Base-by-base conservation (phyloP, 2,113 vertebrate genomes). In the Myiopsitta monachus region DNA sequence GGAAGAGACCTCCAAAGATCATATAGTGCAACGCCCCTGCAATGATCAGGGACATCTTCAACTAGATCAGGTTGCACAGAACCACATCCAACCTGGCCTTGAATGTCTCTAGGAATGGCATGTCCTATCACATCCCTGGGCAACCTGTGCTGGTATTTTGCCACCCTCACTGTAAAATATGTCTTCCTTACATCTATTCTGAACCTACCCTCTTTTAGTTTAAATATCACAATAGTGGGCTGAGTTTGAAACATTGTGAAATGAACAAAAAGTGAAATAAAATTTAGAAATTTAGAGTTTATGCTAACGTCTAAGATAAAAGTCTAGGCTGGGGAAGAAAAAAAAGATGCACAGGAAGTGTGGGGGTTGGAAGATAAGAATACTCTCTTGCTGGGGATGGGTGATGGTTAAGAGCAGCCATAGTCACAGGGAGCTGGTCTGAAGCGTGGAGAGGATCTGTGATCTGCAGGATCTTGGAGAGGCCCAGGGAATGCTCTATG, bases 261-360 rank as follows among this genome's bases (percentile, higher is more conserved):
- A 88, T 28, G 33, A 72, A 88, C 22, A 80, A 24, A 84, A 47
- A 39, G 41, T 7, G 2, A 85, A 72, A 67, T 41, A 55, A 88
- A 86, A 64, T 74, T 38, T 38, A 49, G 77, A 63, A 84, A 74
- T 19, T 9, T 64, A 22, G 39, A 79, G 69, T 4, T 75, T 24
- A 8, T 79, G 52, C 33, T 72, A 78, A 78, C 24, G 18, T 82
- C 57, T 79, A 44, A 87, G 77, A 62, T 54, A 43, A 55, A 91
- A 89, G 54, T 81, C 87, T 88, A 78, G 36, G 3, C 74, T 91
- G 95, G 44, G 87, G 77, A 79, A 94, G 55, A 75, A 92, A 89
- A 90, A 95, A 87, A 82, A 91, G 69, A 27, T 73, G 47, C 61
- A 91, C 96, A 97, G 96, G 96, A 97, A 97, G 89, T 92, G 93